These are phyloP conservation scores for Cavia aperea DNA, from an alignment of 2,113 vertebrate genomes.

Conservation along the genomic window DNA sequence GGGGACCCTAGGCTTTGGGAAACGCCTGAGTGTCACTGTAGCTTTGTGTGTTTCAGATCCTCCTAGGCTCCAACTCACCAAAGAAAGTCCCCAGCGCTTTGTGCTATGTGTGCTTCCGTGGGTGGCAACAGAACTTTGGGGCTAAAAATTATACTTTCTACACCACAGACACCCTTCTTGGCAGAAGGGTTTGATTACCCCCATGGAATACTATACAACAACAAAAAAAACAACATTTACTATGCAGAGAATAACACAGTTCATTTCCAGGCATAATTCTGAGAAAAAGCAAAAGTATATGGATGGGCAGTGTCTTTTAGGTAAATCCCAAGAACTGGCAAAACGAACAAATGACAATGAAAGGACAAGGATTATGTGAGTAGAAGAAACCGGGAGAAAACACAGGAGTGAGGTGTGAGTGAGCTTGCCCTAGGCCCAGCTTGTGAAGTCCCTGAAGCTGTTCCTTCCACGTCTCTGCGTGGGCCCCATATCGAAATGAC, in stretches of 20 bases:
- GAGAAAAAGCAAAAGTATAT: background rate
- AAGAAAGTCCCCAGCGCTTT: background rate
- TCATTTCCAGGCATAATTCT: accelerated
- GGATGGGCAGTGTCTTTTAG: background rate
- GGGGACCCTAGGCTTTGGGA: background rate
- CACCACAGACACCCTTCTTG: accelerated
- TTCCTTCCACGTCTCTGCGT: accelerated
- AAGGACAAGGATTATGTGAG: background rate
- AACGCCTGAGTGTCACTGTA: background rate
- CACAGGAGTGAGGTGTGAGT: background rate
- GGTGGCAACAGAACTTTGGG: slow-evolving; percentile 20
- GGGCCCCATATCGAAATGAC: too few species aligned
- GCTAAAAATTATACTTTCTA: background rate
- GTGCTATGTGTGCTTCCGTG: background rate
- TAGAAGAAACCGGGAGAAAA: too few species aligned
- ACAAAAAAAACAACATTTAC: background rate
- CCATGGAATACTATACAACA: background rate
- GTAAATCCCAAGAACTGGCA: background rate
- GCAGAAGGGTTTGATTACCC: accelerated
- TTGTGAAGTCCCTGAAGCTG: background rate
- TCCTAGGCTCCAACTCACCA: background rate
- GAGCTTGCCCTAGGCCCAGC: background rate
- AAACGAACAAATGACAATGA: background rate
- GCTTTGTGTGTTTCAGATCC: background rate
- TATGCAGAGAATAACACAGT: accelerated